Percentiles rank a stretch among this genome's conserved stretches.
These are phyloP conservation scores for Harpegnathos saltator DNA, from an alignment of 1,140 invertebrate species.

Conservation along the genomic window DNA sequence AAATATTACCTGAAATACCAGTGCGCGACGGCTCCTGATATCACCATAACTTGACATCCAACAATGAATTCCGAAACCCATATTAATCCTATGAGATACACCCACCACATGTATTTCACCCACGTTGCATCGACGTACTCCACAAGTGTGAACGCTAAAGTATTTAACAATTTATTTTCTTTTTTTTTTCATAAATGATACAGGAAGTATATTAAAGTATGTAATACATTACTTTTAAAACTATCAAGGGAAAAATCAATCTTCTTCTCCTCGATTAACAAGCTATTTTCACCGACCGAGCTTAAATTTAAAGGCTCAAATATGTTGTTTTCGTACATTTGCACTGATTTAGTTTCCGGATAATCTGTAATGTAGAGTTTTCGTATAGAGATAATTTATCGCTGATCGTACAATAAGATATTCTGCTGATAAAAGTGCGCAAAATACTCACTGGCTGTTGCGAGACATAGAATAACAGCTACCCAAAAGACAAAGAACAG, in stretches of 20 bases:
- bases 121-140: slow-evolving; percentile 90
- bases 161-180: slow-evolving; percentile 37
- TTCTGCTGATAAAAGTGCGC: slow-evolving; percentile 3
- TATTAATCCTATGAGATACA: slow-evolving; percentile 94
- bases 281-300: slow-evolving; percentile 66
- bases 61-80: slow-evolving; percentile 97
- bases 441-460: slow-evolving; percentile 89
- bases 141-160: slow-evolving; percentile 88
- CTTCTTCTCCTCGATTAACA: slow-evolving; percentile 71
- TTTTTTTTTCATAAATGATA: slow-evolving; percentile 15
- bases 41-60: slow-evolving; percentile 96
- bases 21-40: slow-evolving; percentile 94
- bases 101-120: slow-evolving; percentile 96
- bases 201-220: slow-evolving; percentile 4
- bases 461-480: slow-evolving; percentile 90
- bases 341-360: slow-evolving; percentile 83
- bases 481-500: slow-evolving; percentile 95
- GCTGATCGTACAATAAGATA: not conserved
- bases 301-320: slow-evolving; percentile 78
- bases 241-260: slow-evolving; percentile 70
- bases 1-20: slow-evolving; percentile 94
- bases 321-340: slow-evolving; percentile 80
- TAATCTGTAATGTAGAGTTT: slow-evolving; percentile 81
- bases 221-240: slow-evolving; percentile 74
- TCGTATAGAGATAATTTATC: slow-evolving; percentile 22